Percentiles rank a stretch among this genome's conserved stretches.
phyloP scores from a whole-genome alignment of 2,113 vertebrate genomes.

The Clarias macrocephalus region DNA sequence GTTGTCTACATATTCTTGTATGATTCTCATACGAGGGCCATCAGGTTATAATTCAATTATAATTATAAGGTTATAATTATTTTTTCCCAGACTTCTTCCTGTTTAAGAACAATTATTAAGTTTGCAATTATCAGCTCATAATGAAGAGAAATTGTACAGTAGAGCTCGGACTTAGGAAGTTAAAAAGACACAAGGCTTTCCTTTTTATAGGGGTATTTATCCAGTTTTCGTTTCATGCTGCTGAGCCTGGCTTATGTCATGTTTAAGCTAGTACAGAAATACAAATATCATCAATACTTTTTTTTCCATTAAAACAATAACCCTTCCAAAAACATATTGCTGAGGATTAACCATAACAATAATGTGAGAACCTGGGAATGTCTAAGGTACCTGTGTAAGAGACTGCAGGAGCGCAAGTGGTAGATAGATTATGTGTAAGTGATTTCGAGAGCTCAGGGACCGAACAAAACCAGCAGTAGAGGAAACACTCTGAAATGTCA shows the following conservation, averaged over 20 bases:
- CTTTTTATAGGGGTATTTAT: slow-evolving; percentile 6
- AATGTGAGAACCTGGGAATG: slow-evolving; percentile 44
- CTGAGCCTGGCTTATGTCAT: not conserved
- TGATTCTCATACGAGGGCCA: no score
- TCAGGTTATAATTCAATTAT: no score
- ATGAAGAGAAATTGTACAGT: no score
- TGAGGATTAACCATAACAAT: slow-evolving; percentile 45
- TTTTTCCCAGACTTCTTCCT: no score
- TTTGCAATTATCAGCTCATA: no score
- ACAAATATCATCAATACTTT: slow-evolving; percentile 9
- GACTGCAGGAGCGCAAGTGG: not conserved
- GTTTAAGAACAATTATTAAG: no score
- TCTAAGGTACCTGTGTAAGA: slow-evolving; percentile 16
- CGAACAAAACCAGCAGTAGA: not conserved
- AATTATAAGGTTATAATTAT: no score
- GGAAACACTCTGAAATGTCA: slow-evolving; percentile 37
- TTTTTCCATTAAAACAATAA: slow-evolving; percentile 40
- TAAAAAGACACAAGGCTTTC: slow-evolving; percentile 11
- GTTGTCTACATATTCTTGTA: no score
- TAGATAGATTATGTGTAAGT: not conserved
- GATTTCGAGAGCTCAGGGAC: not conserved
- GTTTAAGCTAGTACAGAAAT: slow-evolving; percentile 27
- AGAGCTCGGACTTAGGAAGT: no score
- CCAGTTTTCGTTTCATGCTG: not conserved
- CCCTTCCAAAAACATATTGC: not conserved